A percentile compares a stretch with the other conserved stretches of the same genome.
These are phyloP conservation scores for Ammodytes marinus DNA, from an alignment of 2,113 vertebrate genomes.

Conservation along the genomic window DNA sequence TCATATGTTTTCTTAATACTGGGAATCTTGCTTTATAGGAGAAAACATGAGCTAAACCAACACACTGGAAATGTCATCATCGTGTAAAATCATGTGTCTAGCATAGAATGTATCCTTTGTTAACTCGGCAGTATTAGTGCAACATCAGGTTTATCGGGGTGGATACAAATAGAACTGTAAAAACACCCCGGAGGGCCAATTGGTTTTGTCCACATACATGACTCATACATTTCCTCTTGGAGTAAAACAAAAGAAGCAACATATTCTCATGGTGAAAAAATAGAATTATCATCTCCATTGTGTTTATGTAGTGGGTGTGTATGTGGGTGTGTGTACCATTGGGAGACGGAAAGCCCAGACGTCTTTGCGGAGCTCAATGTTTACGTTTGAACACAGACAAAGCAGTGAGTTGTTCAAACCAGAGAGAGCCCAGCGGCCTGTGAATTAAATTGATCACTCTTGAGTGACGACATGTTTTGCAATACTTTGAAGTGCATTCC, in stretches of 20 bases:
- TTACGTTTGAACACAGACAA: constrained; percentile 45
- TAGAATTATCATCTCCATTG: constrained; percentile 16
- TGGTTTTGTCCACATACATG: constrained; percentile 41
- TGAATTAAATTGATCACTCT: constrained; percentile 50
- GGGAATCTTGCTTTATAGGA: constrained; percentile 14
- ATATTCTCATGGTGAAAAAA: constrained; percentile 54
- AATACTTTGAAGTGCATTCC: constrained; percentile 33
- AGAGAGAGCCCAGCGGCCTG: not conserved
- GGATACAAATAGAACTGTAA: constrained; percentile 25
- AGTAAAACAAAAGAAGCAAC: constrained; percentile 31
- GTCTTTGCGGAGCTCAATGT: constrained; percentile 27
- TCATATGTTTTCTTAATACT: not conserved
- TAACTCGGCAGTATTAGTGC: constrained; percentile 18
- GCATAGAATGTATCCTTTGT: constrained; percentile 33
- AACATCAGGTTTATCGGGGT: constrained; percentile 2
- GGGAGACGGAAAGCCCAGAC: constrained; percentile 42
- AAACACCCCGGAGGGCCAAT: constrained; percentile 8
- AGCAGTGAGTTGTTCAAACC: constrained; percentile 12
- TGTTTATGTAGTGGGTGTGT: constrained; percentile 60
- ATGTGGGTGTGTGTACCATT: constrained; percentile 24
- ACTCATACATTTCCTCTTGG: constrained; percentile 59
- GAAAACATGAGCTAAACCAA: constrained; percentile 30
- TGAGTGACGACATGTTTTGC: constrained; percentile 48
- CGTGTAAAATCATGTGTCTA: constrained; percentile 28
- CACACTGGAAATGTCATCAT: constrained; percentile 2